Percentiles rank a stretch among this genome's conserved stretches.
Conservation (phyloP, 2,888 invertebrate species). For the Metalampra italica region DNA sequence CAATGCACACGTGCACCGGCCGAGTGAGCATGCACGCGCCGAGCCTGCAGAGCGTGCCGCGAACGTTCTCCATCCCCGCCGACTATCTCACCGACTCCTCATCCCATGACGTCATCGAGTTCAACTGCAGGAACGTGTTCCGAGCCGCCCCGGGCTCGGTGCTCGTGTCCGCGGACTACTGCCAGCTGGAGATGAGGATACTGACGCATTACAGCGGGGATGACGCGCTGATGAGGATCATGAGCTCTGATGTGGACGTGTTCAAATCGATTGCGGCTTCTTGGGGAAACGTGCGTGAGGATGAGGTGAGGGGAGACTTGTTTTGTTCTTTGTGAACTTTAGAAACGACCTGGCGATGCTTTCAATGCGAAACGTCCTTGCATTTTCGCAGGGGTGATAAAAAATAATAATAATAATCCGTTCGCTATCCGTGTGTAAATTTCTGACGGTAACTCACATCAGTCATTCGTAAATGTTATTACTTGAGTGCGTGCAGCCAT, state of each 20-base stretch:
- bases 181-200: conserved; percentile 96
- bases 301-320: conserved; percentile 64
- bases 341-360: no score
- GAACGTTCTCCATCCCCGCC: conserved; percentile 84
- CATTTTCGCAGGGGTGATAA: no score
- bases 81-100: conserved; percentile 35
- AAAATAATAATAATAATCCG: no score
- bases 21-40: conserved; percentile 95
- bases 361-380: no score
- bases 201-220: conserved; percentile 94
- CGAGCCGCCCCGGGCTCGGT: conserved; percentile 76
- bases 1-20: conserved; percentile 86
- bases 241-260: conserved; percentile 85
- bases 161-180: conserved; percentile 95
- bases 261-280: conserved; percentile 91
- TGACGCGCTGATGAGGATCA: conserved; percentile 80
- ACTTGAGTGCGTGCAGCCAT: no score
- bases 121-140: conserved; percentile 84
- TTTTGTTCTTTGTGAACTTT: neutral
- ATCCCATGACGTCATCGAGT: conserved; percentile 53
- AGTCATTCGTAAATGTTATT: no score
- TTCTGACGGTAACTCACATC: no score
- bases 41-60: conserved; percentile 94
- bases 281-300: conserved; percentile 85
- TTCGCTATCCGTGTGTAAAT: no score